These are phyloP conservation scores for Vesta saturnalis DNA, from an alignment of 2,888 invertebrate species.

Conservation along the genomic window DNA sequence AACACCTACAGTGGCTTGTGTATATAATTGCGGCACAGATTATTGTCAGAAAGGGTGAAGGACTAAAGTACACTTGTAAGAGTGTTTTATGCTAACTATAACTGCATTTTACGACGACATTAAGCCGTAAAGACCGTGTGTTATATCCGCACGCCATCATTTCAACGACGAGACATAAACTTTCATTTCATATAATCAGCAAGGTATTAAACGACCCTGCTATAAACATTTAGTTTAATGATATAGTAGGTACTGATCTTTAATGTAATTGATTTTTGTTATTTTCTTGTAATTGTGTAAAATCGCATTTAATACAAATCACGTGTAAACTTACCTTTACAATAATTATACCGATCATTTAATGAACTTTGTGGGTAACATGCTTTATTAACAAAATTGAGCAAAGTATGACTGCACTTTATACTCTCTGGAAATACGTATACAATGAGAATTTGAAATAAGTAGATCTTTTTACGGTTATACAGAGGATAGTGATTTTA, in stretches of 20 bases:
- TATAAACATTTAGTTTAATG: constrained; percentile 44
- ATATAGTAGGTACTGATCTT: constrained; percentile 35
- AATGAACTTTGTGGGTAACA: no score
- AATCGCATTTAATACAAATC: background rate
- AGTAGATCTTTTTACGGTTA: no score
- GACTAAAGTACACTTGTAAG: constrained; percentile 36
- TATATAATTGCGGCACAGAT: constrained; percentile 20
- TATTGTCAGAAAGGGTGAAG: constrained; percentile 24
- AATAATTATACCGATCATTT: no score
- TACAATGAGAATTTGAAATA: no score
- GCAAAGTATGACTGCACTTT: no score
- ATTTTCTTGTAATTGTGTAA: constrained; percentile 14
- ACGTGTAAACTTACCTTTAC: no score
- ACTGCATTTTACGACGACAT: constrained; percentile 42
- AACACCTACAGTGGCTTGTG: constrained; percentile 25
- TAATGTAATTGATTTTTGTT: constrained; percentile 18
- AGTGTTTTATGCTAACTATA: constrained; percentile 40
- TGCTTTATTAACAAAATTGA: no score
- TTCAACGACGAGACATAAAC: constrained; percentile 41
- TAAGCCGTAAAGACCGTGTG: constrained; percentile 41
- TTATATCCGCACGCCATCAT: constrained; percentile 43
- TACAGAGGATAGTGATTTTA: no score
- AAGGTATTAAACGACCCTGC: constrained; percentile 39
- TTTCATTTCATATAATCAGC: constrained; percentile 43
- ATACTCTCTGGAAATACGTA: no score